A percentile compares a stretch with the other conserved stretches of the same genome.
phyloP scores from a whole-genome alignment of 2,888 invertebrate species.

The Minunthozetes semirufus region DNA sequence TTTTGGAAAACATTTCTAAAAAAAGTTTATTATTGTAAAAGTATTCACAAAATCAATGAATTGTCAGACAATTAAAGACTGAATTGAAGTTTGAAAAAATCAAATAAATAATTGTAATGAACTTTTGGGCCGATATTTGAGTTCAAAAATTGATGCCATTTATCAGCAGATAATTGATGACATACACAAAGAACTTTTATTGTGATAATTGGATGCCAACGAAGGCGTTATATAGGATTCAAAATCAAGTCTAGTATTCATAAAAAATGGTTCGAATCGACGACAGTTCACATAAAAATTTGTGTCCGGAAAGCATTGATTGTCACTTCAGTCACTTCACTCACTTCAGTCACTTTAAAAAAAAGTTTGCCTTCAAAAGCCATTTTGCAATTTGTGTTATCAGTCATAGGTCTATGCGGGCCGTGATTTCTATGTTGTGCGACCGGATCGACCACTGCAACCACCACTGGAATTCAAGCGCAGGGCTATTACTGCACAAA shows the following conservation, averaged over 20 bases:
- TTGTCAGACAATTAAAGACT: neutral
- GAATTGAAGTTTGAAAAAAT: neutral
- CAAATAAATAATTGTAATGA: neutral
- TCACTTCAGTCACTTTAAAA: too few relatives aligned
- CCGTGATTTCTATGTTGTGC: conserved; percentile 18
- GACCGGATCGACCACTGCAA: conserved; percentile 25
- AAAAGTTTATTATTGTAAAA: neutral
- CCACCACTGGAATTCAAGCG: conserved; percentile 2
- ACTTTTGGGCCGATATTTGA: conserved; percentile 3
- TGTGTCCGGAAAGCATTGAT: conserved; percentile 20
- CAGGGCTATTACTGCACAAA: conserved; percentile 18
- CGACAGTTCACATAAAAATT: conserved; percentile 7
- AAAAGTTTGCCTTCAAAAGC: conserved; percentile 14
- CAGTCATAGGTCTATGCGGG: conserved; percentile 28
- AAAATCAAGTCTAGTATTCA: neutral
- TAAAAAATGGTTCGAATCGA: conserved; percentile 5
- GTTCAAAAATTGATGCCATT: conserved; percentile 8
- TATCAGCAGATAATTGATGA: neutral
- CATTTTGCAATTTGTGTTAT: conserved; percentile 20
- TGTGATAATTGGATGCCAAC: conserved; percentile 14
- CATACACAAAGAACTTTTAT: conserved; percentile 19
- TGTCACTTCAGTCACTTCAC: too few relatives aligned
- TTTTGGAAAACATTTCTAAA: neutral
- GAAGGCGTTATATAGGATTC: neutral
- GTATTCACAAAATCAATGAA: neutral